Base-by-base conservation (phyloP, 2,888 invertebrate genomes). In the Himalopsyche anomala region DNA sequence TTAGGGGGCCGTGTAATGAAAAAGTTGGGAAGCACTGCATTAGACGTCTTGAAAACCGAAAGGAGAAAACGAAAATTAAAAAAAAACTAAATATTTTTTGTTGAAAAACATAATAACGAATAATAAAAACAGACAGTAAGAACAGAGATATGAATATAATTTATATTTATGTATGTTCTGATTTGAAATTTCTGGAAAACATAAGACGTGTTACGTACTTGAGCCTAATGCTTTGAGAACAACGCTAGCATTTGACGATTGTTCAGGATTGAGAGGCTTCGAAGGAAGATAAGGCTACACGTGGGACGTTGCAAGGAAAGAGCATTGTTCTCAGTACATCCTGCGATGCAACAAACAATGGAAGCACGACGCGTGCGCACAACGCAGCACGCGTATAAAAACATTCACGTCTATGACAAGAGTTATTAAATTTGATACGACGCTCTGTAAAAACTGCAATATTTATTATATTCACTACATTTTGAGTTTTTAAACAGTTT, bases 341-440 rank as follows among this genome's bases (percentile, higher is more conserved):
- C 85, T 45, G 82, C 81, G 17, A 42, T 42, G 54, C 42, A 62
- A 40, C 81, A 82, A 69, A 87, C 87, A 87, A 87, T 87, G 84
- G 87, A 80, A 85, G 85, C 87, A 87, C 87, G 87, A 87, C 86
- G 87, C 87, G 85, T 84, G 86, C 86, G 85, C 85, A 82, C 54
- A 84, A 74, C 84, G 80, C 80, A 38, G 12, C 62, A 69, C 84
- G 69, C 86, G 69, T 84, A 45, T 51, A 8, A 51, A 51, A 51
- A 12, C 74, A 74, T 74, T 38, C 0, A 74, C 36, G 4, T 9
- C 38, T 51, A 74, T 74, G 74, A 74, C 74, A 74, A 28, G 28
- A 12, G 74, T 38, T 74, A 69, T 74, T 74, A 12, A 38, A 74
- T 62, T 17, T 56, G 19, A 62, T 2, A n/a, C 4, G 28, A 62